Evolutionary conservation across 2,113 vertebrate species (phyloP).

Genomic region (Pomatostomus ruficeps): DNA sequence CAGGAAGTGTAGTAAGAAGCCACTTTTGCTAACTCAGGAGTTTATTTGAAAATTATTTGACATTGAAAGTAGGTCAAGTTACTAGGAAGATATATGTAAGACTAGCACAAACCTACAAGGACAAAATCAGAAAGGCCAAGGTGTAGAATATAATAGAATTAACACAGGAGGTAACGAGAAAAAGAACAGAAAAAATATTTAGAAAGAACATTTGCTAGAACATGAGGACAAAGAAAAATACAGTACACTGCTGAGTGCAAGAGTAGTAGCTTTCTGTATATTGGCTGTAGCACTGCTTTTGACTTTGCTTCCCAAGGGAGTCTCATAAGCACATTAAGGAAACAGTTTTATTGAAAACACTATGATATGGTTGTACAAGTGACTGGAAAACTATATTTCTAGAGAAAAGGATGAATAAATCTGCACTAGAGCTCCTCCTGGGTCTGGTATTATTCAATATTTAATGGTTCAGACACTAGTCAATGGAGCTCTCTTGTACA

Average conservation of each 20-base stretch:
- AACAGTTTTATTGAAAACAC: not conserved
- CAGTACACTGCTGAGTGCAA: not conserved
- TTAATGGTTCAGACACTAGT: not conserved
- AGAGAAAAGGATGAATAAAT: not conserved
- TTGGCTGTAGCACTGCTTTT: not conserved
- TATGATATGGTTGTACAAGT: not conserved
- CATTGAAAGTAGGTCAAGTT: not conserved
- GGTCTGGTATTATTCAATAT: not conserved
- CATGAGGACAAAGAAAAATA: not conserved
- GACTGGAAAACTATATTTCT: not conserved
- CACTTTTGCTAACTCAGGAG: not conserved
- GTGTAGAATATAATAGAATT: not conserved
- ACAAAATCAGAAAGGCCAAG: not conserved
- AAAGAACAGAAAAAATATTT: not conserved
- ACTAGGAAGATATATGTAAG: not conserved
- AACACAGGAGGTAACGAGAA: not conserved
- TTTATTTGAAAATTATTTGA: conserved; percentile 13
- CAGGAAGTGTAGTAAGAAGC: not conserved
- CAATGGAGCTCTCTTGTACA: not conserved
- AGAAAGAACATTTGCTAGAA: not conserved
- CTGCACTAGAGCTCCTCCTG: not conserved
- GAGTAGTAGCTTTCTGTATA: not conserved
- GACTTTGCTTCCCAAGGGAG: not conserved
- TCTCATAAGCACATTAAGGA: not conserved
- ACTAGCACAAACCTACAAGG: not conserved